Conservation (phyloP, 2,888 invertebrate species). For the Trilocha varians region DNA sequence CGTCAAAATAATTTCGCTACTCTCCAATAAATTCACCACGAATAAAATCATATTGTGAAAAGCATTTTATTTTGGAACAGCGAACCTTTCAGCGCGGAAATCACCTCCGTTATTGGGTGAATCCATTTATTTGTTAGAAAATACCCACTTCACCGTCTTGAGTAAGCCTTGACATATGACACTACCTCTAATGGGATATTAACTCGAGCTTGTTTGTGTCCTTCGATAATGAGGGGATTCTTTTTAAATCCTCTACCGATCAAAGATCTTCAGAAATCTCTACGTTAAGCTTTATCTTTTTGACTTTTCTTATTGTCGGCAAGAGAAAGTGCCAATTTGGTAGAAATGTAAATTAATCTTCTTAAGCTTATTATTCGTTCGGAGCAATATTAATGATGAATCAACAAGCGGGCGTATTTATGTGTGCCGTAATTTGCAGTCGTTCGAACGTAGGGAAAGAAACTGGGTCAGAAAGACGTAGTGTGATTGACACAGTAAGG, state of each 20-base stretch:
- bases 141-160: neutral
- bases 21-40: neutral
- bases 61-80: neutral
- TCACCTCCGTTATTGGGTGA: constrained; percentile 1
- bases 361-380: neutral
- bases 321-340: neutral
- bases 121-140: neutral
- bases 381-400: neutral
- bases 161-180: neutral
- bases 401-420: neutral
- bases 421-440: neutral
- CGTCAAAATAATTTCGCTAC: neutral
- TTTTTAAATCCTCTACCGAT: neutral
- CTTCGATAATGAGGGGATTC: neutral
- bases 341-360: neutral
- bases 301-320: too few species aligned
- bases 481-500: neutral
- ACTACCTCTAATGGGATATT: neutral
- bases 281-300: too few species aligned
- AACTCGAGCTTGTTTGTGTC: neutral
- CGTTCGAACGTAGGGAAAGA: neutral
- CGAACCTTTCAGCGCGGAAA: neutral
- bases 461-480: neutral
- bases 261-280: too few species aligned
- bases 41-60: neutral